Percentiles rank a stretch among this genome's conserved stretches.
Conservation (phyloP, 2,113 vertebrate genomes). For the Podiceps cristatus region DNA sequence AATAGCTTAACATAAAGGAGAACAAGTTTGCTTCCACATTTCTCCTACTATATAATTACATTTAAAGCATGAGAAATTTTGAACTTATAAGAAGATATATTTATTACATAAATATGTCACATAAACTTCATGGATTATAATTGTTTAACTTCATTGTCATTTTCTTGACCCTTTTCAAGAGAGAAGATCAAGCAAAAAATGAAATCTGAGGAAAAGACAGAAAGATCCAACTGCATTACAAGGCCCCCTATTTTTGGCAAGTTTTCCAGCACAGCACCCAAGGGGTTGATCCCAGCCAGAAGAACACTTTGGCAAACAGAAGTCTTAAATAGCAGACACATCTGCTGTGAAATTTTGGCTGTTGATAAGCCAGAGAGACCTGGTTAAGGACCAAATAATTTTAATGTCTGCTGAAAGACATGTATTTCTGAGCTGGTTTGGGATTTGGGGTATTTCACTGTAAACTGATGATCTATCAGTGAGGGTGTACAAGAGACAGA, state of each 20-base stretch:
- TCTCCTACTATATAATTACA: background rate
- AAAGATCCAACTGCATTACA: background rate
- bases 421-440: background rate
- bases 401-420: conserved; percentile 16
- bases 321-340: conserved; percentile 20
- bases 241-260: background rate
- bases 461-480: conserved; percentile 25
- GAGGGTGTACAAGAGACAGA: background rate
- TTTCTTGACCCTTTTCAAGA: background rate
- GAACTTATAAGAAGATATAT: background rate
- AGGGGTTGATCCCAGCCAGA: conserved; percentile 25
- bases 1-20: background rate
- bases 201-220: background rate
- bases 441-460: conserved; percentile 11
- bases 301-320: conserved; percentile 43
- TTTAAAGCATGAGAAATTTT: background rate
- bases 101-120: background rate
- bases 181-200: background rate
- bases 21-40: background rate
- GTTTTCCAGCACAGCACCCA: background rate
- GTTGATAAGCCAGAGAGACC: conserved; percentile 19
- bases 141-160: background rate
- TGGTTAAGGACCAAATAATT: conserved; percentile 5
- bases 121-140: background rate
- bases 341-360: conserved; percentile 60